phyloP scores from a whole-genome alignment of 30 jellyfish, hydroid and myxozoan species.

The Turritopsis dohrnii region DNA sequence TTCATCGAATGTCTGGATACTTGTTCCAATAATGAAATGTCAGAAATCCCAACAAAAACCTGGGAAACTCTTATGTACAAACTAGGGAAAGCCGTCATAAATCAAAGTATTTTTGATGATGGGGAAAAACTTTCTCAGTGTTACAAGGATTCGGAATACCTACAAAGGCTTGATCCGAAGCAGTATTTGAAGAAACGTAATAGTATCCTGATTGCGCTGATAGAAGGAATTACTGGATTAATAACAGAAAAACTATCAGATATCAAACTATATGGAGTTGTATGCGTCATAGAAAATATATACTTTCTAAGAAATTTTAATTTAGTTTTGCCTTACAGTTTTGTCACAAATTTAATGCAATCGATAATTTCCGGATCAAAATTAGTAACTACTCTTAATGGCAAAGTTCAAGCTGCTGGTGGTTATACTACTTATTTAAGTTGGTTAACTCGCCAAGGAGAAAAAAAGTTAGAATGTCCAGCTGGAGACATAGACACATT shows the following conservation, averaged over 20 bases:
- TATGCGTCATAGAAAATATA: not conserved
- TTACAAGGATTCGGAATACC: too few relatives aligned
- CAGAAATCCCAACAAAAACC: too few relatives aligned
- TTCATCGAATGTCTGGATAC: too few relatives aligned
- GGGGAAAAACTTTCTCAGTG: too few relatives aligned
- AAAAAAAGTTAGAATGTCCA: not conserved
- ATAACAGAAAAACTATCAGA: not conserved
- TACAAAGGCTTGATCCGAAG: slow-evolving; percentile 11
- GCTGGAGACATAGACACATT: slow-evolving; percentile 10
- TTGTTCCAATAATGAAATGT: too few relatives aligned
- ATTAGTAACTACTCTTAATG: not conserved
- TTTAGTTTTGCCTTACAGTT: not conserved
- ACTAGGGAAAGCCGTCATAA: too few relatives aligned
- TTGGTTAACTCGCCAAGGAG: not conserved
- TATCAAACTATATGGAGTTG: not conserved
- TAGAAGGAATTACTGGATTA: not conserved
- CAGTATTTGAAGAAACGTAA: not conserved
- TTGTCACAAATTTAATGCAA: slow-evolving; percentile 6
- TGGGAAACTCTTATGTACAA: too few relatives aligned
- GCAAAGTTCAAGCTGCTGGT: slow-evolving; percentile 9
- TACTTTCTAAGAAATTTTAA: not conserved
- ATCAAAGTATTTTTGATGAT: too few relatives aligned
- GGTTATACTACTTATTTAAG: not conserved
- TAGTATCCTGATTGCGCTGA: not conserved
- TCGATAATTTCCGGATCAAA: not conserved